Evolutionary conservation across 2,888 invertebrate genomes (phyloP).

Genomic region (Dioctria rufipes): DNA sequence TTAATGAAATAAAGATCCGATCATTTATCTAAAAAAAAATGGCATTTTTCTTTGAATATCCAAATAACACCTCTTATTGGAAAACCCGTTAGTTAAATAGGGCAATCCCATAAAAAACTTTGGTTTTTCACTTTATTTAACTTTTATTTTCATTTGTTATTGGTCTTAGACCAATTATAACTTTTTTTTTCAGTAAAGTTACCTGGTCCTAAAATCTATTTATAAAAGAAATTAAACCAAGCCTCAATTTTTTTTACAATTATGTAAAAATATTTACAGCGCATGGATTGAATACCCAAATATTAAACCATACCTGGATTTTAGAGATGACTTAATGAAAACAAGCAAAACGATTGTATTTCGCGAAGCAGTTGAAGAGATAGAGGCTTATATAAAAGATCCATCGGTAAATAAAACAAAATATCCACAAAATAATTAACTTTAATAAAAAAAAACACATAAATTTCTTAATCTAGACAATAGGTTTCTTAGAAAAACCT

Average conservation of each 20-base stretch:
- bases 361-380: constrained; percentile 84
- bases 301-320: constrained; percentile 86
- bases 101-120: no score
- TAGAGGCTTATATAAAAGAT: constrained; percentile 84
- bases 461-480: constrained; percentile 5
- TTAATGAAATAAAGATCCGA: no score
- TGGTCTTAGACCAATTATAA: no score
- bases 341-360: constrained; percentile 83
- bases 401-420: constrained; percentile 70
- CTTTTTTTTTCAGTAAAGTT: no score
- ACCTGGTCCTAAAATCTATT: no score
- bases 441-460: background rate
- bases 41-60: no score
- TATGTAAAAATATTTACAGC: constrained; percentile 71
- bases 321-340: constrained; percentile 83
- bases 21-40: no score
- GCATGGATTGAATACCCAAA: constrained; percentile 92
- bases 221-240: no score
- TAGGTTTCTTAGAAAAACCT: constrained; percentile 21
- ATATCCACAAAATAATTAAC: background rate
- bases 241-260: constrained; percentile 11
- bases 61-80: no score
- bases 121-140: no score
- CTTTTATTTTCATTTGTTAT: no score
- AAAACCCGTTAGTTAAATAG: no score